phyloP scores from a whole-genome alignment of 1,140 invertebrate genomes.

The Ceratosolen fusciceps region DNA sequence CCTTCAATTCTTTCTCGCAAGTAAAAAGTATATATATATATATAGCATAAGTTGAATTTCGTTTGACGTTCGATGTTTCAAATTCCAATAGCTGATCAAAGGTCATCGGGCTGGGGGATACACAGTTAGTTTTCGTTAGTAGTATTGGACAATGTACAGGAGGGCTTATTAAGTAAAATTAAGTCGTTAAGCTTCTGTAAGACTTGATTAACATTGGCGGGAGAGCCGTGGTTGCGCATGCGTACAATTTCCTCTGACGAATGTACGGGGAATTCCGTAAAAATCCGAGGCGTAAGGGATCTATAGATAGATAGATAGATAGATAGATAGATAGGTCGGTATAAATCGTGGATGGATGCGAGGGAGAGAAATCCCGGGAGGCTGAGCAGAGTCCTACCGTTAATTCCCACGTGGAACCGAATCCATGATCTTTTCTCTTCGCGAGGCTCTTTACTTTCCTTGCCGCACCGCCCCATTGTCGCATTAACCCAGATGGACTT shows the following conservation, averaged over 20 bases:
- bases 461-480: background rate
- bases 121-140: background rate
- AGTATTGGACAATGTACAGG: background rate
- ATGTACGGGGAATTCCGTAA: background rate
- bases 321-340: background rate
- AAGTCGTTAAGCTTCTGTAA: background rate
- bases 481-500: background rate
- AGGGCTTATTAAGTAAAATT: too few species aligned
- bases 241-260: background rate
- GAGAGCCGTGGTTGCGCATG: background rate
- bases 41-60: too few species aligned
- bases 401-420: conserved; percentile 18
- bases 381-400: background rate
- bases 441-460: background rate
- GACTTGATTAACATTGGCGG: background rate
- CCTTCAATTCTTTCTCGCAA: too few species aligned
- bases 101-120: background rate
- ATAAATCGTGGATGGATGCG: background rate
- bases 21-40: too few species aligned
- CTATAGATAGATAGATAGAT: background rate
- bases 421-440: background rate
- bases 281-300: background rate
- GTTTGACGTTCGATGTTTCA: too few species aligned
- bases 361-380: background rate
- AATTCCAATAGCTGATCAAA: too few species aligned